Base-by-base conservation (phyloP, 2,888 invertebrate species). In the Crossocerus cetratus region DNA sequence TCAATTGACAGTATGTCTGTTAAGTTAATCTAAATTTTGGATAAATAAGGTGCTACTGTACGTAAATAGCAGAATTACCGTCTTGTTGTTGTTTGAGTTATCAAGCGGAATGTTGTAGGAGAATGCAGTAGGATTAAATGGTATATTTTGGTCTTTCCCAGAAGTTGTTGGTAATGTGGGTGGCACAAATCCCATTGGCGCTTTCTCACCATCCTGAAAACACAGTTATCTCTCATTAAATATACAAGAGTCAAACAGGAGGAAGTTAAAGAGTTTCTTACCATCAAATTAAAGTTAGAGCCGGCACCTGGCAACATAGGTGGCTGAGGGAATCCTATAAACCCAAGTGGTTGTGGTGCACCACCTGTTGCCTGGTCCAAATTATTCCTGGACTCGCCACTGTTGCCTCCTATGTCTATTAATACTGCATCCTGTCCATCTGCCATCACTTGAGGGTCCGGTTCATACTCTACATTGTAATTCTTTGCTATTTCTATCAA, bases 401-500 rank as follows among this genome's bases (percentile, higher is more conserved):
- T 84, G 44, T 74, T 78, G 61, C 86, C 87, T 32, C 32, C 32
- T 72, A 90, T 84, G 44, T 90, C 90, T 62, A 90, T 90, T 21
- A 90, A 78, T 43, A 88, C 16, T 3, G 89, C 80, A 69, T 90
- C 88, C 62, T 90, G 92, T 72, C 95, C 96, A 80, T 95, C 95
- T 78, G 94, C 93, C 95, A 98, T 95, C 8, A 97, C 53, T 91
- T 96, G 95, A 78, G 97, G 96, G 92, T 99, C 99, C 0, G 99
- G 98, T 78, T 96, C 96, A 90, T 99, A 99, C 60, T 96, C 95
- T 60, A 99, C 95, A 90, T 98, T 96, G 88, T 97, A 99, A 85
- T 96, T 97, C 90, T 96, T 98, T 0, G 99, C 98, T 83, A 99
- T 99, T 91, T 99, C 99, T 84, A 98, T 96, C 83, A 99, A 91